phyloP scores from a whole-genome alignment of 2,797 vertebrate genomes.

The Monodelphis domestica region DNA sequence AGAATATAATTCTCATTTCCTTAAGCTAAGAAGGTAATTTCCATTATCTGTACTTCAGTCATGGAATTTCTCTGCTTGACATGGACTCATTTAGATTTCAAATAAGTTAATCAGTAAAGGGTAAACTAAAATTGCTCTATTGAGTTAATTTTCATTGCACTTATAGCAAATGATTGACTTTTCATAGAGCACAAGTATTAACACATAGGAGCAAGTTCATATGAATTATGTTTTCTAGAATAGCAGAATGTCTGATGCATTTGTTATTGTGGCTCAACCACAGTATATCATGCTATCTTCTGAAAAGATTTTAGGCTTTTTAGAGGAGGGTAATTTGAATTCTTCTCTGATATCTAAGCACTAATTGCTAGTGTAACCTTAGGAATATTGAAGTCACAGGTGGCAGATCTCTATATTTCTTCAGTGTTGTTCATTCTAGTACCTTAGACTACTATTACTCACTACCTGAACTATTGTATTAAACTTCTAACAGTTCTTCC shows the following conservation, averaged over 20 bases:
- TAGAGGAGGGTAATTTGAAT: conserved; percentile 2
- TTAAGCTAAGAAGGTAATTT: background rate
- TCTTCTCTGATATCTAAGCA: background rate
- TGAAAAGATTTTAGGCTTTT: background rate
- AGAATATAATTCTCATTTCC: background rate
- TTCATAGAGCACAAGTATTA: conserved; percentile 74
- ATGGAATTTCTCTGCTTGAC: background rate
- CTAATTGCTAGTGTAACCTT: background rate
- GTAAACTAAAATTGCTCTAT: background rate
- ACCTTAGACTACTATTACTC: background rate
- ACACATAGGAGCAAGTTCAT: background rate
- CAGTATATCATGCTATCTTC: background rate
- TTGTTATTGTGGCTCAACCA: background rate
- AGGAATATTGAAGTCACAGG: background rate
- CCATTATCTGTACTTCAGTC: background rate
- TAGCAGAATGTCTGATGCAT: background rate
- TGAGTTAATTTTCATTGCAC: conserved; percentile 31
- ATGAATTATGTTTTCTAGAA: background rate
- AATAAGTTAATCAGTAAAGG: background rate
- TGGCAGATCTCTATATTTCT: background rate
- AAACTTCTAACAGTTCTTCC: background rate
- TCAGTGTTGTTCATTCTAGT: background rate
- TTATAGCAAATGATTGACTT: conserved; percentile 52
- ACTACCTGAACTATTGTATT: background rate
- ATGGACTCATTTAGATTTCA: background rate